phyloP scores from a whole-genome alignment of 2,888 invertebrate genomes.

The Notodonta ziczac region DNA sequence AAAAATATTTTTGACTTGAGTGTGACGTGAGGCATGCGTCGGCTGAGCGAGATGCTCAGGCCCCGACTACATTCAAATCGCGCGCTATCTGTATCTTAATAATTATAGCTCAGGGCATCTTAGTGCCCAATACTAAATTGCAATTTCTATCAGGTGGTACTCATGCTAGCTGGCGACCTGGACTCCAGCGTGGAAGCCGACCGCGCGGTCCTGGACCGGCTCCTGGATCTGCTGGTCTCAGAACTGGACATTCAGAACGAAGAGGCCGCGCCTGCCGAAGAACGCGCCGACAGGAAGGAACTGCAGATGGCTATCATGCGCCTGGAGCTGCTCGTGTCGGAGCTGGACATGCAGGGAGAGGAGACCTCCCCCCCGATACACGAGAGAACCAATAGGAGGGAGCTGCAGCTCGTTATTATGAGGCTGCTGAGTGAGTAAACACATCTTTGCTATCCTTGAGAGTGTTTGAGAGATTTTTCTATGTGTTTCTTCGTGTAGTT shows the following conservation, averaged over 20 bases:
- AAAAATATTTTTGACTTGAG: too few species aligned
- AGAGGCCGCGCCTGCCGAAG: slow-evolving; percentile 67
- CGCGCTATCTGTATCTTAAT: too few species aligned
- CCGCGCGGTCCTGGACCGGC: slow-evolving; percentile 89
- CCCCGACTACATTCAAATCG: too few species aligned
- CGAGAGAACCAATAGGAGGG: slow-evolving; percentile 89
- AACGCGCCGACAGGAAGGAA: slow-evolving; percentile 90
- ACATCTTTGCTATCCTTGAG: not conserved
- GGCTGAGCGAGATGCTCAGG: too few species aligned
- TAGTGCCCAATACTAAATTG: too few species aligned
- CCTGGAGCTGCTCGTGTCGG: slow-evolving; percentile 89
- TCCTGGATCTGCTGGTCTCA: slow-evolving; percentile 89
- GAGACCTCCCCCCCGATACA: slow-evolving; percentile 79
- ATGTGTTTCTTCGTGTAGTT: too few species aligned
- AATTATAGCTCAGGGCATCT: not conserved
- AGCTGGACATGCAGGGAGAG: slow-evolving; percentile 86
- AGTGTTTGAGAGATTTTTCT: too few species aligned
- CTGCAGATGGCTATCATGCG: slow-evolving; percentile 95
- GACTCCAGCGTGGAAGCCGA: slow-evolving; percentile 94
- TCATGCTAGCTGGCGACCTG: slow-evolving; percentile 95
- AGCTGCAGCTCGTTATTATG: slow-evolving; percentile 95
- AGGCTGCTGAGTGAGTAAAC: slow-evolving; percentile 90
- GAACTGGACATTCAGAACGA: slow-evolving; percentile 88
- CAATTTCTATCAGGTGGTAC: slow-evolving; percentile 85
- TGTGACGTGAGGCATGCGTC: too few species aligned